Percentiles rank a stretch among this genome's conserved stretches.
Evolutionary conservation across 2,797 vertebrate species (phyloP).

Genomic region (Psittacula derbiana): DNA sequence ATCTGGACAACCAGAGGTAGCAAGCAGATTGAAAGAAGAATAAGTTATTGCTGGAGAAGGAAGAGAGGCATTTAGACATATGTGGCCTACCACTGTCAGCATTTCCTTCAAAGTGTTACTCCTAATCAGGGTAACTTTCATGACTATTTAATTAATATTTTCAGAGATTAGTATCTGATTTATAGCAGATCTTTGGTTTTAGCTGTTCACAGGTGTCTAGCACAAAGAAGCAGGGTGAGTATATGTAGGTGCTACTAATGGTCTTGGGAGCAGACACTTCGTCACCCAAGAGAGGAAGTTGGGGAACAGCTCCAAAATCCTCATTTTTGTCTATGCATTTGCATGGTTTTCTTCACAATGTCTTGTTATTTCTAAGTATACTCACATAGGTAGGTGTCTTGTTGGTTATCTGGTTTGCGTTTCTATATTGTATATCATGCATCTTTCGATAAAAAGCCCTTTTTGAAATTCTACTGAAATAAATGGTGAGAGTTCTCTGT

Average conservation of each 20-base stretch:
- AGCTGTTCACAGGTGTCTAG: not conserved
- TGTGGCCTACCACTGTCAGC: not conserved
- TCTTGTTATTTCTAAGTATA: not conserved
- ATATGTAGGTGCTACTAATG: not conserved
- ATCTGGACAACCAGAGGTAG: not conserved
- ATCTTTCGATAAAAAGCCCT: not conserved
- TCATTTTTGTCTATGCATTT: not conserved
- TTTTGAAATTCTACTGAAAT: not conserved
- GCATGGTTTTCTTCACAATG: not conserved
- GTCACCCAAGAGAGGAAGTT: not conserved
- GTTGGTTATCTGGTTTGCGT: not conserved
- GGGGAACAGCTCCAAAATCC: not conserved
- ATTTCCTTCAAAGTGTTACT: not conserved
- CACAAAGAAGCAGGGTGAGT: not conserved
- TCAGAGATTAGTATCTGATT: not conserved
- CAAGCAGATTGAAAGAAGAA: not conserved
- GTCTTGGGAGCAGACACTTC: not conserved
- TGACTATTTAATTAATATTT: not conserved
- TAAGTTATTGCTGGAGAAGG: not conserved
- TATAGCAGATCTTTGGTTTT: not conserved
- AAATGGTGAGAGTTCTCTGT: not conserved
- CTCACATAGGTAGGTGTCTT: not conserved
- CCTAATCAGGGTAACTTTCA: not conserved
- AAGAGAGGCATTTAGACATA: not conserved
- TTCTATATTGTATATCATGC: not conserved